phyloP scores from a whole-genome alignment of 2,888 invertebrate species.

The Sarcophaga carnaria region DNA sequence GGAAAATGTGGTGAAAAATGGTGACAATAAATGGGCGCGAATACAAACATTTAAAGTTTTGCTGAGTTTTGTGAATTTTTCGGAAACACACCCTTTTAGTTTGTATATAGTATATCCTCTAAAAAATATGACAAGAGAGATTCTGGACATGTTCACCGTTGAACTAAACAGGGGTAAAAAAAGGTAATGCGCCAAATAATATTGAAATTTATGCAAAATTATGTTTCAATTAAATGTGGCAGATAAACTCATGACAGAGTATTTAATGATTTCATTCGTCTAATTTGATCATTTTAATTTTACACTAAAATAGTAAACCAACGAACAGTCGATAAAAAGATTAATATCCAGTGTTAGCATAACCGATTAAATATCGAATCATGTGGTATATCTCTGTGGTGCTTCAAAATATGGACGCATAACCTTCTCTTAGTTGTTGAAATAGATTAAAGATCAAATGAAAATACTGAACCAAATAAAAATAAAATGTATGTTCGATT shows the following conservation, averaged over 20 bases:
- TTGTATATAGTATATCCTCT: neutral
- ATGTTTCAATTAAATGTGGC: slow-evolving; percentile 80
- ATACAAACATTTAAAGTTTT: slow-evolving; percentile 44
- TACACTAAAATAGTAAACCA: neutral
- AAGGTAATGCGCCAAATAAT: slow-evolving; percentile 68
- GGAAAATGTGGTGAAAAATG: slow-evolving; percentile 34
- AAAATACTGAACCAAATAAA: too few relatives aligned
- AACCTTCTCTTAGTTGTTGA: too few relatives aligned
- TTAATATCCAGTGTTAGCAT: too few relatives aligned
- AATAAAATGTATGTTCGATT: too few relatives aligned
- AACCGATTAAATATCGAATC: too few relatives aligned
- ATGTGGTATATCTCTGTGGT: too few relatives aligned
- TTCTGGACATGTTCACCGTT: slow-evolving; percentile 23
- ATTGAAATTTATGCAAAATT: slow-evolving; percentile 78
- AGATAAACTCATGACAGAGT: slow-evolving; percentile 51
- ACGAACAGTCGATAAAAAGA: too few relatives aligned
- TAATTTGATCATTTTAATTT: neutral
- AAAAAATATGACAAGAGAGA: neutral
- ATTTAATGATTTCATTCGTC: slow-evolving; percentile 18
- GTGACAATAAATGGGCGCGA: slow-evolving; percentile 66
- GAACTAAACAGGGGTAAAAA: slow-evolving; percentile 23
- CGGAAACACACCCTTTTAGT: slow-evolving; percentile 53
- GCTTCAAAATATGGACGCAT: too few relatives aligned
- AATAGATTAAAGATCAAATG: too few relatives aligned
- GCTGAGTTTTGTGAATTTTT: slow-evolving; percentile 17